phyloP scores from a whole-genome alignment of 2,888 invertebrate species.

The Zootermopsis nevadensis region DNA sequence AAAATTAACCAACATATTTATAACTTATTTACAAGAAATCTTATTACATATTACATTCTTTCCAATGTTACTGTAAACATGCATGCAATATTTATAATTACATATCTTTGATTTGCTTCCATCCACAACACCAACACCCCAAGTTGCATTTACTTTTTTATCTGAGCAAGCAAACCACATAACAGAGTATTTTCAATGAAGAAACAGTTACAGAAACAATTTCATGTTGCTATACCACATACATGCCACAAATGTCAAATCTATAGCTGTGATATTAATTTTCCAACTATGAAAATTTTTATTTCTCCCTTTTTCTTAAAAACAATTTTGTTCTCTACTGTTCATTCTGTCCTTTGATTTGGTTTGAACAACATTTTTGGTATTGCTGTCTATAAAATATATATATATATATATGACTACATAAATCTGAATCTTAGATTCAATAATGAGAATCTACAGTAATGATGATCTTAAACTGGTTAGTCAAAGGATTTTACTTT shows the following conservation, averaged over 20 bases:
- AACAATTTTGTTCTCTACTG: conserved; percentile 3
- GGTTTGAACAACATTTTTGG: conserved; percentile 51
- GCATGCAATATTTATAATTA: conserved; percentile 30
- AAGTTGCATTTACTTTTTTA: conserved; percentile 5
- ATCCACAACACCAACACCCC: background rate
- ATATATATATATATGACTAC: conserved; percentile 44
- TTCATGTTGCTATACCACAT: conserved; percentile 30
- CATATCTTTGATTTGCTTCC: conserved; percentile 1
- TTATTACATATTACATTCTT: conserved; percentile 19
- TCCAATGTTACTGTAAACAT: conserved; percentile 27
- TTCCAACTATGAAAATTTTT: background rate
- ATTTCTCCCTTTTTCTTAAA: background rate
- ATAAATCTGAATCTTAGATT: conserved; percentile 32
- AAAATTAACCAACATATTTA: conserved; percentile 37
- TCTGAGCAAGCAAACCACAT: conserved; percentile 40
- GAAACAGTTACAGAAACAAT: background rate
- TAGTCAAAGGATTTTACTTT: background rate
- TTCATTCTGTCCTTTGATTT: conserved; percentile 38
- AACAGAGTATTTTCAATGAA: background rate
- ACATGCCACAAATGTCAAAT: conserved; percentile 20
- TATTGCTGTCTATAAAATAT: conserved; percentile 52
- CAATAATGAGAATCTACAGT: conserved; percentile 29
- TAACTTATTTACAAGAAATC: conserved; percentile 44
- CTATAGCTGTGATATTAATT: conserved; percentile 33
- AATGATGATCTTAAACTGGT: conserved; percentile 18